Base-by-base conservation (phyloP, 2,888 invertebrate species). In the Hypena proboscidalis region DNA sequence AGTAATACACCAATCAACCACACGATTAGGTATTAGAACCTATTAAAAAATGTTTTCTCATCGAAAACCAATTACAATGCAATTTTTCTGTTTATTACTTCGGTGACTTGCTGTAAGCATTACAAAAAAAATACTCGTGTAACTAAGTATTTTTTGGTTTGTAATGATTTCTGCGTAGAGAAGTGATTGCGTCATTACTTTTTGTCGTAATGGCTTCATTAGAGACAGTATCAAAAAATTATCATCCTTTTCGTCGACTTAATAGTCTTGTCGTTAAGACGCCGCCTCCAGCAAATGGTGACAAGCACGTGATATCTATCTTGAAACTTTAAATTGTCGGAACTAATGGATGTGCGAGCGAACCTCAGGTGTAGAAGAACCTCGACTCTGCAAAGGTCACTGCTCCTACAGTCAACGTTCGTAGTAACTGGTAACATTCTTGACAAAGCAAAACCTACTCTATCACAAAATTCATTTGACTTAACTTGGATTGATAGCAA, bases 311-410 rank as follows among this genome's bases (percentile, higher is more conserved):
- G 79, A 77, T 81, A 78, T 74, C 67, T 79, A 80, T 78, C 78
- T 80, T 58, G 57, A 64, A 73, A 77, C 77, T 79, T 79, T 80
- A 82, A 80, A 80, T 74, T 77, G 74, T 81, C 68, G 74, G 77
- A 85, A 81, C 79, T 83, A 87, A 88, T 85, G 78, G 74, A 59
- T 77, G 77, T 83, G 85, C 79, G 81, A 83, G 83, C 83, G 77
- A 84, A 83, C 80, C 80, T 80, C 83, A 89, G 87, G 87, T 85
- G 85, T 79, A 76, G 82, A 79, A 75, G 76, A 74, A 67, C 67
- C 74, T 75, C 76, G 70, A 76, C 81, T 82, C 74, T 70, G 73
- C 81, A 87, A 85, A 88, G 89, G 89, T 89, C 89, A 89, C 76
- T 89, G 89, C 83, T 85, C 89, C 82, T 83, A 77, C 60, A 72